Evolutionary conservation across 2,113 vertebrate genomes (phyloP).

Genomic region (Sminthopsis crassicaudata): DNA sequence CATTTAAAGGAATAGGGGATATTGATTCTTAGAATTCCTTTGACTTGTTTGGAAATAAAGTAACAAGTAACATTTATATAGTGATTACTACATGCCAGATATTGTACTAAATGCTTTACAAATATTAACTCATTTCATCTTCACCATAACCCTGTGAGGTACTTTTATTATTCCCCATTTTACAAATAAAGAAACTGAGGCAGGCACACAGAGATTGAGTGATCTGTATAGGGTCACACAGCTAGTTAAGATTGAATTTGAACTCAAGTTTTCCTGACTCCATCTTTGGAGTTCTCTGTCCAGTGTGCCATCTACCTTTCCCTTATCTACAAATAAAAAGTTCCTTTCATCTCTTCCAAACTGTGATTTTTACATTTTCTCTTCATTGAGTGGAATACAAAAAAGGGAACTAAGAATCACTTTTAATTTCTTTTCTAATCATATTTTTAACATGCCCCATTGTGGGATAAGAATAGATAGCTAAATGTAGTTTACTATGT

Average conservation of each 20-base stretch:
- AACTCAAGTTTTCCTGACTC: background rate
- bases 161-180: conserved; percentile 3
- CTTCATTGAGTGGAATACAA: background rate
- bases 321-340: background rate
- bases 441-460: background rate
- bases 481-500: background rate
- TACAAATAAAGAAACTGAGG: conserved; percentile 10
- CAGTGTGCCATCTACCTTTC: background rate
- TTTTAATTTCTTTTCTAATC: background rate
- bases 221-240: conserved; percentile 2
- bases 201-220: background rate
- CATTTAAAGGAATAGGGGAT: background rate
- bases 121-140: conserved; percentile 22
- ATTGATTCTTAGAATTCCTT: background rate
- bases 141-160: background rate
- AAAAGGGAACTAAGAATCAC: background rate
- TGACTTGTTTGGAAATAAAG: background rate
- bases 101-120: background rate
- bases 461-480: background rate
- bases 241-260: background rate
- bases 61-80: background rate
- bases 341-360: background rate
- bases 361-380: background rate
- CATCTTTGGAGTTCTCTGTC: background rate
- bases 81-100: background rate